Base-by-base conservation (phyloP, 2,888 invertebrate species). In the Priocnemis perturbator region DNA sequence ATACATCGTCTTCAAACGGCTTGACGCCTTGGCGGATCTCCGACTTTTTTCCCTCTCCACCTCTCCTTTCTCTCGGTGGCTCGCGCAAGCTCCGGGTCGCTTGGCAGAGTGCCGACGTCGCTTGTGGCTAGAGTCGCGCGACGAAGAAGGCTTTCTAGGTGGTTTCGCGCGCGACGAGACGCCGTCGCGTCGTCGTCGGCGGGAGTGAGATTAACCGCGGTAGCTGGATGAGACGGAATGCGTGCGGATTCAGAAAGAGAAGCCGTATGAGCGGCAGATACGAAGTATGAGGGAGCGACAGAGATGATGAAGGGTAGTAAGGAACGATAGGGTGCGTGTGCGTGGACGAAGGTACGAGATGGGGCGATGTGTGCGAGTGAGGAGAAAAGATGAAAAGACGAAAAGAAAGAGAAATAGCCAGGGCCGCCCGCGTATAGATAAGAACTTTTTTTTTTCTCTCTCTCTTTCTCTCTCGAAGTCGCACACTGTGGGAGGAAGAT, bases 31-130 rank as follows among this genome's bases (percentile, higher is more conserved):
- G 48, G 56, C 50, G 52, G 44, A 53, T 65, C 61, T 64, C 63
- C 65, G 45, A 50, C 58, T 65, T 56, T 69, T 71, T 73, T 55
- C 2, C 66, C 58, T 56, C 60, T 44, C 52, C 11, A 19, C 61
- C 23, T 30, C 30, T 56, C 60, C 60, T 73, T 11, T 9, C 7
- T 11, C 7, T 9, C 4, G 37, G 11, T 37, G 37, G 7, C 37
- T 7, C 23, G 55, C 62, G 47, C 66, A 60, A 61, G 17, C 17
- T 50, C 75, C 70, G 71, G 71, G 73, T 72, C 70, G 64, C 72
- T 50, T 85, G 83, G 84, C 84, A 81, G 72, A 79, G 74, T 84
- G 85, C 85, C 82, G 81, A 82, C 78, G 69, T 66, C 61, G 67
- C 20, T 45, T 26, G 30, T 19, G 60, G 11, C 60, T 15, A 21